Conservation (phyloP, 2,888 invertebrate species). For the Auanema sp. region DNA sequence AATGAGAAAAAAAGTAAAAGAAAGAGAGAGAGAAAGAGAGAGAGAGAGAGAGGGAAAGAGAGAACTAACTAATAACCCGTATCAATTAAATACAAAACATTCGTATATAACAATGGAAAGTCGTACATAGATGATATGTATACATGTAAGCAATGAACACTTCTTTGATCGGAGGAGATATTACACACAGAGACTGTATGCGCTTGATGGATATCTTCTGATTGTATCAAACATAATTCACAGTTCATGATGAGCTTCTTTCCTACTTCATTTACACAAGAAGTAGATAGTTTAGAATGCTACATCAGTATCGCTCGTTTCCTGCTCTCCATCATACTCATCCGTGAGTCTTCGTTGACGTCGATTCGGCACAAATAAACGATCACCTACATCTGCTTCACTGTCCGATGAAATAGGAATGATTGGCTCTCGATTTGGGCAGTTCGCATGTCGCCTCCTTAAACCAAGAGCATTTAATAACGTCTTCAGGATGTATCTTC, state of each 20-base stretch:
- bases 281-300: not conserved
- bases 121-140: no score
- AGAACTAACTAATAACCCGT: not conserved
- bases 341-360: conserved; percentile 40
- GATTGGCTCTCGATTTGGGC: not conserved
- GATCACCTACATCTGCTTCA: conserved; percentile 42
- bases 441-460: not conserved
- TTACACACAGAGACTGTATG: no score
- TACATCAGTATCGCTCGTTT: conserved; percentile 42
- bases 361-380: conserved; percentile 50
- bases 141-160: no score
- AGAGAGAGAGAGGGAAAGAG: not conserved
- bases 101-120: no score
- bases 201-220: no score
- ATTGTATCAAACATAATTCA: no score
- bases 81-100: no score
- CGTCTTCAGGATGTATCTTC: not conserved
- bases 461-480: not conserved
- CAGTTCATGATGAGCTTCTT: no score
- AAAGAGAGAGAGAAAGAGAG: not conserved
- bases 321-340: conserved; percentile 51
- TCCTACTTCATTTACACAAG: not conserved
- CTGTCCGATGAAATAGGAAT: not conserved
- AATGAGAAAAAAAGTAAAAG: no score
- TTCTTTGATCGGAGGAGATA: no score